Evolutionary conservation across 2,797 vertebrate species (phyloP).

Genomic region (Prionace glauca): DNA sequence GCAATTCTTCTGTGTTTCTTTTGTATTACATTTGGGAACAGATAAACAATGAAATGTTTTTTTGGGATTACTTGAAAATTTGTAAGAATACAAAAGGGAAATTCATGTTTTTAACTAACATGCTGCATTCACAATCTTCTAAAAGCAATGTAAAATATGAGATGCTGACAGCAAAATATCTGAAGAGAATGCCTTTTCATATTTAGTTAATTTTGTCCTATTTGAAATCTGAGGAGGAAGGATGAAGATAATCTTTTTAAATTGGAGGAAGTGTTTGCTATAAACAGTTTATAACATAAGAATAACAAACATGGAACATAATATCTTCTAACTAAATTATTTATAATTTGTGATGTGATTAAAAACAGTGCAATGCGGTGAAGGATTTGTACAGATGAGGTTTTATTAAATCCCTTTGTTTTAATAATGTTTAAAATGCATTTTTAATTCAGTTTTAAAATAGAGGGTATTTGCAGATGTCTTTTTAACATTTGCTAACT

Average conservation of each 20-base stretch:
- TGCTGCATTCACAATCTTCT: not conserved
- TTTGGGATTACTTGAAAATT: not conserved
- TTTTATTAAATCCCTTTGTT: not conserved
- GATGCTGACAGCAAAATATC: not conserved
- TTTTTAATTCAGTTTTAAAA: slow-evolving; percentile 4
- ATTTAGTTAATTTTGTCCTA: not conserved
- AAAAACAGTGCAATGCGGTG: not conserved
- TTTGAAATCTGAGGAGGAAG: not conserved
- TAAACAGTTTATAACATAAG: not conserved
- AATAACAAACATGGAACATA: not conserved
- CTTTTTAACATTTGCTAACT: not conserved
- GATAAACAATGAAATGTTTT: not conserved
- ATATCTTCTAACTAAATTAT: not conserved
- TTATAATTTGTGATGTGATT: not conserved
- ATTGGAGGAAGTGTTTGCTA: not conserved
- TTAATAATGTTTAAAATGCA: not conserved
- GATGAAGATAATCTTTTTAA: not conserved
- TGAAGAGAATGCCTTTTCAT: not conserved
- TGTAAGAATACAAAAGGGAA: not conserved
- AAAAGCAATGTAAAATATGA: not conserved
- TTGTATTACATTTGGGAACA: not conserved
- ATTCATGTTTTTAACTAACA: not conserved
- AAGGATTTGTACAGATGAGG: not conserved
- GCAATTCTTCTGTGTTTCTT: not conserved
- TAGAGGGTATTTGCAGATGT: not conserved